Evolutionary conservation across 2,797 vertebrate species (phyloP).

Genomic region (Dipus sagitta): DNA sequence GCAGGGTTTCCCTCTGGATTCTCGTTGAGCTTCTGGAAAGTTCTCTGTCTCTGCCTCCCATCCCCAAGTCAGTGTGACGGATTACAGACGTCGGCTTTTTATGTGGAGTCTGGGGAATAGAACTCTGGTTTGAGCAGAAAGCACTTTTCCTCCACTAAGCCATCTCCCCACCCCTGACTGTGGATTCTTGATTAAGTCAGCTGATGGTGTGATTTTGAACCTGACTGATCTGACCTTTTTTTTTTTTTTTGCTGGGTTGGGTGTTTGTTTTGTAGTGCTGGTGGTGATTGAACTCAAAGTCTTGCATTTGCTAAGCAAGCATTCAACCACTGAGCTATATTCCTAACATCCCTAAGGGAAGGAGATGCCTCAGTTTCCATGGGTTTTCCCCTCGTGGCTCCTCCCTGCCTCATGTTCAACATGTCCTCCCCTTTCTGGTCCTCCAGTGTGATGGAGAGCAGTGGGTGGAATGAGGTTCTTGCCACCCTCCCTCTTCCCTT

Average conservation of each 20-base stretch:
- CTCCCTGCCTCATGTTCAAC: not conserved
- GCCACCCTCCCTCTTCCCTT: not conserved
- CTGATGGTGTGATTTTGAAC: not conserved
- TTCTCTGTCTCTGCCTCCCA: no score
- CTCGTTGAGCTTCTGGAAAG: no score
- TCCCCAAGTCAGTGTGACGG: no score
- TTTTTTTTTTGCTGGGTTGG: not conserved
- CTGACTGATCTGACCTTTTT: not conserved
- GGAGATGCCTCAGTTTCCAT: constrained; percentile 46
- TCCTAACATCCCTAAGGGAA: not conserved
- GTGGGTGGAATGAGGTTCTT: not conserved
- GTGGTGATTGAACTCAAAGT: no score
- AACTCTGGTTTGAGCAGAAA: no score
- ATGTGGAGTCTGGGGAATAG: no score
- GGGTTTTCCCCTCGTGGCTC: not conserved
- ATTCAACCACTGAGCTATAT: not conserved
- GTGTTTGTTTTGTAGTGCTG: not conserved
- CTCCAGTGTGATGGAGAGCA: not conserved
- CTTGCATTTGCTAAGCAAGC: not conserved
- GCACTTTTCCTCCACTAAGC: no score
- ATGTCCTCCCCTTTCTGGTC: not conserved
- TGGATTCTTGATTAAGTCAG: not conserved
- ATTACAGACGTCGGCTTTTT: no score
- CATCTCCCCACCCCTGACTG: not conserved
- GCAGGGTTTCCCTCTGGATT: no score